Evolutionary conservation across 2,888 invertebrate genomes (phyloP).

Genomic region (Zhuqinia jingwanae): DNA sequence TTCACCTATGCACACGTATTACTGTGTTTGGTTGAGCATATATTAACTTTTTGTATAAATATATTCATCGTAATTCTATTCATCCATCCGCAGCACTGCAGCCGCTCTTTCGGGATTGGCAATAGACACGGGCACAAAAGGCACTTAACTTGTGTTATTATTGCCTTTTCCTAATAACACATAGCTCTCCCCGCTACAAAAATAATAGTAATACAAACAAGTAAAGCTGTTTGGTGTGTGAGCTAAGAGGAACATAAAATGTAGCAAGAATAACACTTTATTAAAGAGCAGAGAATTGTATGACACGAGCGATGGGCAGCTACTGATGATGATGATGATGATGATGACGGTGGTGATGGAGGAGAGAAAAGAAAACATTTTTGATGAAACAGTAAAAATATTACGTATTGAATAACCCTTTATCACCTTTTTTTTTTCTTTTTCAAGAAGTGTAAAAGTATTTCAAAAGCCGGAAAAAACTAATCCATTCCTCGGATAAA

Average conservation of each 20-base stretch:
- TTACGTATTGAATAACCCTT: neutral
- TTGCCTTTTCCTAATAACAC: slow-evolving; percentile 19
- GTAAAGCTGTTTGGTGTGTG: too few relatives aligned
- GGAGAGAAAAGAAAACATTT: slow-evolving; percentile 9
- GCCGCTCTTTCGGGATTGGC: neutral
- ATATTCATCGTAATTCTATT: neutral
- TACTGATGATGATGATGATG: neutral
- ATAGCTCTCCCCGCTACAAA: neutral
- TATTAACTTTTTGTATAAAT: neutral
- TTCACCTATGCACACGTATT: too few relatives aligned
- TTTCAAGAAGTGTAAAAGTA: too few relatives aligned
- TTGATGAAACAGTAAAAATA: neutral
- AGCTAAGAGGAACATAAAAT: neutral
- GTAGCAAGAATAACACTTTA: neutral
- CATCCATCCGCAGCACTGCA: too few relatives aligned
- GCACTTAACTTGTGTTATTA: slow-evolving; percentile 26
- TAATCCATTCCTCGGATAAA: neutral
- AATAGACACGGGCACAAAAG: slow-evolving; percentile 26
- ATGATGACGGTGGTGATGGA: neutral
- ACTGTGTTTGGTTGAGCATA: too few relatives aligned
- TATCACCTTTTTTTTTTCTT: too few relatives aligned
- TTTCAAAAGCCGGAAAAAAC: neutral
- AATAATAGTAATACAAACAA: slow-evolving; percentile 9
- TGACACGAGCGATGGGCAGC: neutral
- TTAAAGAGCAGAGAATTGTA: neutral